Conservation (phyloP, 2,888 invertebrate genomes). For the Lycia hirtaria region DNA sequence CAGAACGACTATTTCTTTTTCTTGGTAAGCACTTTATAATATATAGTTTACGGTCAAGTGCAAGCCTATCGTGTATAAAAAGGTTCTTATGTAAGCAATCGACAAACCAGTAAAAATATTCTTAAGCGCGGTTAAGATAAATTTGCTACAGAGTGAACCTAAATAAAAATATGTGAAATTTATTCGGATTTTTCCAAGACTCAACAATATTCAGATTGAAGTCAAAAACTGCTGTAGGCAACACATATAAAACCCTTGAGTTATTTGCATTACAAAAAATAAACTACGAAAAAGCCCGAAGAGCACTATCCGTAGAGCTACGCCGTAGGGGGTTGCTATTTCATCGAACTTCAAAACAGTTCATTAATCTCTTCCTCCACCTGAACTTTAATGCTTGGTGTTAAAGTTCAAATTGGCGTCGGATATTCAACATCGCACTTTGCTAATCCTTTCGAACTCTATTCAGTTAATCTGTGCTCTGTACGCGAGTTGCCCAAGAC, state of each 20-base stretch:
- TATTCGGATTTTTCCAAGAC: background rate
- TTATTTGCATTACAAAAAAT: constrained; percentile 7
- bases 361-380: constrained; percentile 30
- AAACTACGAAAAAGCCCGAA: constrained; percentile 17
- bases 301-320: constrained; percentile 22
- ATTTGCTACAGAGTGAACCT: too few species aligned
- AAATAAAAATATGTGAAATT: background rate
- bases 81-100: too few species aligned
- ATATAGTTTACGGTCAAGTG: too few species aligned
- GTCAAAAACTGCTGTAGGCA: background rate
- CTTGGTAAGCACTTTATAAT: too few species aligned
- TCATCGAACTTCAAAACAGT: constrained; percentile 32
- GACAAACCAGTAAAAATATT: too few species aligned
- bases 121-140: too few species aligned
- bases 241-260: background rate
- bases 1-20: too few species aligned
- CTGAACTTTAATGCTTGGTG: constrained; percentile 32
- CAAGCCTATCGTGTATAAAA: too few species aligned
- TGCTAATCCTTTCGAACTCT: constrained; percentile 64
- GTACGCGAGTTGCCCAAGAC: constrained; percentile 58
- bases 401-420: constrained; percentile 39
- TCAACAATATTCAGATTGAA: background rate
- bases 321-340: constrained; percentile 28
- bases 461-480: constrained; percentile 65
- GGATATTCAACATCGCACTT: constrained; percentile 46